Evolutionary conservation across 2,113 vertebrate genomes (phyloP).

Genomic region (Lamprologus tigripictilis): DNA sequence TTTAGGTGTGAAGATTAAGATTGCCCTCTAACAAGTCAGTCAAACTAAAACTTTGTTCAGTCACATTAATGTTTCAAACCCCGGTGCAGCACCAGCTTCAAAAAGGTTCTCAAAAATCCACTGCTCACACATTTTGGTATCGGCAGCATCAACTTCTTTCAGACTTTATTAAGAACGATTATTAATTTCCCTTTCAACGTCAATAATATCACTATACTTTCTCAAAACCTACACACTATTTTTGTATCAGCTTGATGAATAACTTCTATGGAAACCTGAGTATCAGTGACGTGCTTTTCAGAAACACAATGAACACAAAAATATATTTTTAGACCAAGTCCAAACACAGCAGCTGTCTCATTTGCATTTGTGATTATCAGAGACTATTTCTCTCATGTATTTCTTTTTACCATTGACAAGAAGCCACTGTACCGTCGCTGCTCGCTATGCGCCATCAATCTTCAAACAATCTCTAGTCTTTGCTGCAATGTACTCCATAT

Average conservation of each 20-base stretch:
- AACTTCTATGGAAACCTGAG: neutral
- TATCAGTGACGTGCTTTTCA: neutral
- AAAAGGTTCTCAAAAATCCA: neutral
- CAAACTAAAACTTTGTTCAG: neutral
- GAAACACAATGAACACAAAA: neutral
- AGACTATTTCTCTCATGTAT: neutral
- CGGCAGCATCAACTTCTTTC: neutral
- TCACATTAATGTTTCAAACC: neutral
- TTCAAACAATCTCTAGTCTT: neutral
- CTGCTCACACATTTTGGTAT: neutral
- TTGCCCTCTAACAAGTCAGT: neutral
- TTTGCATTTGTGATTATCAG: neutral
- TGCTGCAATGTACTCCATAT: neutral
- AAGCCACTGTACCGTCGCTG: neutral
- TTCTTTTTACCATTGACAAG: neutral
- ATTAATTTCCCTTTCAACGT: neutral
- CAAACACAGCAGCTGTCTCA: neutral
- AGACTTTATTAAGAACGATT: neutral
- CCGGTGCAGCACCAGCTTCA: neutral
- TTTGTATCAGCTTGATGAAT: neutral
- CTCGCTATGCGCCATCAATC: neutral
- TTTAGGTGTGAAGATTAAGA: neutral
- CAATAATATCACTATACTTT: neutral
- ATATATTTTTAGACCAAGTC: neutral
- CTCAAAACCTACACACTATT: accelerated